phyloP scores from a whole-genome alignment of 2,113 vertebrate genomes.

The Lota lota region DNA sequence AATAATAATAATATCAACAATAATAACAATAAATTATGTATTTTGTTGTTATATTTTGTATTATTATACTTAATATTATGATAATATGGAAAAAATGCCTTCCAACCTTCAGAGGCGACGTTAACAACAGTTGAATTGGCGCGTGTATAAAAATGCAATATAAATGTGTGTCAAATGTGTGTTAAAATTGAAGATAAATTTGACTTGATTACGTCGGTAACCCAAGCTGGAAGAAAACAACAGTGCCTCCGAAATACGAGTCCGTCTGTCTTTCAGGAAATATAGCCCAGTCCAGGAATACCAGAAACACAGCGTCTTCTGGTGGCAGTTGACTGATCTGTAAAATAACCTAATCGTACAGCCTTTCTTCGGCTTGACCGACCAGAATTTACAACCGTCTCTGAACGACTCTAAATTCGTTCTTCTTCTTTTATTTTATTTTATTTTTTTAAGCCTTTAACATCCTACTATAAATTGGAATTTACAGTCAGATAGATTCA shows the following conservation, averaged over 20 bases:
- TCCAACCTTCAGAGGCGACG: no score
- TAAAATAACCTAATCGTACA: neutral
- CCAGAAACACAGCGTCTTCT: slow-evolving; percentile 70
- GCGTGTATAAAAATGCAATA: no score
- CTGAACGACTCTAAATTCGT: neutral
- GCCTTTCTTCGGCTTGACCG: neutral
- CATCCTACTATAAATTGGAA: slow-evolving; percentile 21
- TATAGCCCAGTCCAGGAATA: neutral
- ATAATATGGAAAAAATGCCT: neutral
- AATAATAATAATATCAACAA: slow-evolving; percentile 3
- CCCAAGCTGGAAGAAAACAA: neutral
- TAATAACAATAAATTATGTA: no score
- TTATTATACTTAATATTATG: neutral
- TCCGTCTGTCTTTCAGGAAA: slow-evolving; percentile 15
- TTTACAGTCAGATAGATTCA: slow-evolving; percentile 29
- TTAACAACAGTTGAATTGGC: no score
- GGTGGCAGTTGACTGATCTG: slow-evolving; percentile 38
- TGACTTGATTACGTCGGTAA: neutral
- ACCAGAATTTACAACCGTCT: neutral
- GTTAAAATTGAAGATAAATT: neutral
- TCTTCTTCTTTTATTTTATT: neutral
- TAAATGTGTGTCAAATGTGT: no score
- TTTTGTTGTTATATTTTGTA: neutral
- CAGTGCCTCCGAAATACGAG: slow-evolving; percentile 9
- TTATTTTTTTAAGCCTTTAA: slow-evolving; percentile 20